Percentiles rank a stretch among this genome's conserved stretches.
phyloP scores from a whole-genome alignment of 2,113 vertebrate species.

The western clawed frog (Xenopus tropicalis) region DNA sequence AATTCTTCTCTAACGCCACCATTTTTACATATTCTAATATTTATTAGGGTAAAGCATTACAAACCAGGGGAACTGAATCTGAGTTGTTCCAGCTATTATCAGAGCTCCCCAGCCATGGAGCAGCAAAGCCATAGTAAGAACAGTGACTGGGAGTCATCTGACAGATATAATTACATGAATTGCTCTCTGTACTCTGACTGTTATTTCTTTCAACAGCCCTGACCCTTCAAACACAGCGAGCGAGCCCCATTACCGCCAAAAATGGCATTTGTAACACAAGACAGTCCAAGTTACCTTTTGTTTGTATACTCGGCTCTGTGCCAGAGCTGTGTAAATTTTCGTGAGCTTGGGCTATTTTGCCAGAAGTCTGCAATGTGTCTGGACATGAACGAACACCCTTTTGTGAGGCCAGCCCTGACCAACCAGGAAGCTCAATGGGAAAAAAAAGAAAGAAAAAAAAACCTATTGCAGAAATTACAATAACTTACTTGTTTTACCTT shows the following conservation, averaged over 20 bases:
- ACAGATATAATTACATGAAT: conserved; percentile 68
- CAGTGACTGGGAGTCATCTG: conserved; percentile 62
- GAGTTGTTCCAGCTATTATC: conserved; percentile 4
- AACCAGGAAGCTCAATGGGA: conserved; percentile 62
- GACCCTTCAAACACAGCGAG: conserved; percentile 58
- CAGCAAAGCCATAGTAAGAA: not conserved
- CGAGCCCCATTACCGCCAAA: conserved; percentile 50
- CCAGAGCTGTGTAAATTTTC: conserved; percentile 78
- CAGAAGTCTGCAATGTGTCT: conserved; percentile 77
- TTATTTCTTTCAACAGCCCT: conserved; percentile 72
- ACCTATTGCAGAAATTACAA: conserved; percentile 31
- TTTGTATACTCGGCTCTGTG: conserved; percentile 71
- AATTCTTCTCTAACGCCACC: no score
- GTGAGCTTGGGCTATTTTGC: conserved; percentile 73
- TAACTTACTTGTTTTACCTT: conserved; percentile 53
- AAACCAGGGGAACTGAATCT: no score
- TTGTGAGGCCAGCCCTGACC: conserved; percentile 63
- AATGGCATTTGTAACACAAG: conserved; percentile 79
- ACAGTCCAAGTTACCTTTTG: conserved; percentile 82
- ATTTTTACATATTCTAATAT: no score
- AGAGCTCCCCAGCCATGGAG: conserved; percentile 49
- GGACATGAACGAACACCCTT: conserved; percentile 65
- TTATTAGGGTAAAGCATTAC: no score
- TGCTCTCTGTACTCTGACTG: conserved; percentile 58
- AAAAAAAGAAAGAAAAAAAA: conserved; percentile 26